These are phyloP conservation scores for Sphinx pinastri DNA, from an alignment of 2,888 invertebrate species.

Conservation along the genomic window DNA sequence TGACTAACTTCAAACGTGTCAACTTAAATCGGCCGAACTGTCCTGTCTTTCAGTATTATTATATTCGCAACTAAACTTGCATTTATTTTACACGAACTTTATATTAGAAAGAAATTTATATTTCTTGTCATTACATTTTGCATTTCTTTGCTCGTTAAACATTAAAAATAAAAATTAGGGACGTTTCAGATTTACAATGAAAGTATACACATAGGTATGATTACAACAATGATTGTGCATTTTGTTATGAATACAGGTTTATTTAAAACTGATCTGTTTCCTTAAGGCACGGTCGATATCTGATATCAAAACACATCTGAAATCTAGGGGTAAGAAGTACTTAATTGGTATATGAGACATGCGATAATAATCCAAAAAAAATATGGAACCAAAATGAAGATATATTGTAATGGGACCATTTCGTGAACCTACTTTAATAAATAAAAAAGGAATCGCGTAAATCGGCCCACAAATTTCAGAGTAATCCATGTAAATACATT, in stretches of 20 bases:
- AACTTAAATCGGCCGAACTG: too few relatives aligned
- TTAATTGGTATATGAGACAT: not conserved
- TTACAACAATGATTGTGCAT: slow-evolving; percentile 68
- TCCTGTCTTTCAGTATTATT: not conserved
- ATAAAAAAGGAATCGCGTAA: too few relatives aligned
- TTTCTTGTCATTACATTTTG: not conserved
- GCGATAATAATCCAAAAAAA: too few relatives aligned
- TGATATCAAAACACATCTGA: not conserved
- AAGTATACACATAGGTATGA: slow-evolving; percentile 22
- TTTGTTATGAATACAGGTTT: slow-evolving; percentile 34
- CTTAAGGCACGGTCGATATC: not conserved
- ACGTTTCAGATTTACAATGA: slow-evolving; percentile 36
- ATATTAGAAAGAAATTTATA: not conserved
- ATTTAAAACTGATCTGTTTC: slow-evolving; percentile 15
- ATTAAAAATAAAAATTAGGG: slow-evolving; percentile 11
- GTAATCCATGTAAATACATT: too few relatives aligned
- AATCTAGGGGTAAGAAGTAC: not conserved
- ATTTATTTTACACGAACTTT: not conserved
- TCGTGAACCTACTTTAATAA: too few relatives aligned
- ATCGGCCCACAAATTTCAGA: too few relatives aligned
- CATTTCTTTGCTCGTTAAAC: not conserved
- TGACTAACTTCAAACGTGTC: too few relatives aligned
- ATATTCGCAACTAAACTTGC: not conserved
- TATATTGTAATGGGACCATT: too few relatives aligned
- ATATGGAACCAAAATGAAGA: not conserved